Conservation (phyloP, 2,113 vertebrate species). For the Corythornis madagascariensis region DNA sequence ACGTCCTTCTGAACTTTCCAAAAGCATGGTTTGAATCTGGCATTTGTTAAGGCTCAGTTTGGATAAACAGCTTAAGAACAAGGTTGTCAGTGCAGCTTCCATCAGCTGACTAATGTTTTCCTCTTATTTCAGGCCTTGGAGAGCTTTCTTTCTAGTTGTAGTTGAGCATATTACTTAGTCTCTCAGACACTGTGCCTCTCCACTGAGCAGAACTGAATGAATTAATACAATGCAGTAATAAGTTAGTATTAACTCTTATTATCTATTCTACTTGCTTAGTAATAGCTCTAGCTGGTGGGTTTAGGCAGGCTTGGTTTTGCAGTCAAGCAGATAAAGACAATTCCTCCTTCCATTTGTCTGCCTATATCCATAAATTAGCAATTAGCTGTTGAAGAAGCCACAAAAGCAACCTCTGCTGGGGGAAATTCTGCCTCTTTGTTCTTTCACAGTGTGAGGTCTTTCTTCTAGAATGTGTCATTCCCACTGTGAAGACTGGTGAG, state of each 20-base stretch:
- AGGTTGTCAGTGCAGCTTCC: background rate
- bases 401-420: background rate
- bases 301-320: background rate
- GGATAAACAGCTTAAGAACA: background rate
- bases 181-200: background rate
- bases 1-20: background rate
- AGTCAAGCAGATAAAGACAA: background rate
- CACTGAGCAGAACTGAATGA: background rate
- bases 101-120: background rate
- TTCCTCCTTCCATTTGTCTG: background rate
- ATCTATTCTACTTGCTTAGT: too few species aligned
- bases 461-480: background rate
- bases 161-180: background rate
- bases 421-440: background rate
- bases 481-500: background rate
- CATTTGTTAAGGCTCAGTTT: background rate
- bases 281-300: background rate
- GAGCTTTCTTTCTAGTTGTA: background rate
- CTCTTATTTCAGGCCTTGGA: background rate
- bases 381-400: background rate
- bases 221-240: background rate
- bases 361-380: background rate
- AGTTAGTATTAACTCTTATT: background rate
- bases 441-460: background rate
- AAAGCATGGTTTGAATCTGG: background rate